Percentiles rank a stretch among this genome's conserved stretches.
Evolutionary conservation across 2,113 vertebrate species (phyloP).

Genomic region (Climacteris rufus): DNA sequence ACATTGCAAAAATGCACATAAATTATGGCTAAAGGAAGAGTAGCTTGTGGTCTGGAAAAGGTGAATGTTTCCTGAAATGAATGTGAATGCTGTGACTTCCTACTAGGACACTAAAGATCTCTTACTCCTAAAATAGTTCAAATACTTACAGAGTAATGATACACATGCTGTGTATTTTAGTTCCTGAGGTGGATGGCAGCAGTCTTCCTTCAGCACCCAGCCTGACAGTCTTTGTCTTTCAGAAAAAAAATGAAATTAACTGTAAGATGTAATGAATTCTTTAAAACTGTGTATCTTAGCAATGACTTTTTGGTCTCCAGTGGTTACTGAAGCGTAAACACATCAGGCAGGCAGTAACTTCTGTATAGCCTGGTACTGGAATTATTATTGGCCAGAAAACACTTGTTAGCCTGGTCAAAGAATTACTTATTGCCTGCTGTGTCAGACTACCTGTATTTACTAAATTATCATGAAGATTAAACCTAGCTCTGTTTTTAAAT

Average conservation of each 20-base stretch:
- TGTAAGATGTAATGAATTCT: background rate
- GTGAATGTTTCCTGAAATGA: conserved; percentile 46
- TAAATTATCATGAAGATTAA: background rate
- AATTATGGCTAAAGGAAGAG: background rate
- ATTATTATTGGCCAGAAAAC: background rate
- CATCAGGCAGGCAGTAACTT: background rate
- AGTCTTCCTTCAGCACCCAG: background rate
- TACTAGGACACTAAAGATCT: background rate
- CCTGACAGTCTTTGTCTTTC: background rate
- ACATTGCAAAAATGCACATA: background rate
- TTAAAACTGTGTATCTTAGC: background rate
- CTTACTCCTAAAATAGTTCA: background rate
- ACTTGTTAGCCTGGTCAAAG: background rate
- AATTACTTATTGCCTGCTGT: background rate
- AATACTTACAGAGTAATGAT: background rate
- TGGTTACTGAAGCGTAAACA: background rate
- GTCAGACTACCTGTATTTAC: background rate
- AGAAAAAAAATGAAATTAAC: background rate
- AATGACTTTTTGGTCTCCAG: background rate
- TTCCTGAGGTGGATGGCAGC: background rate
- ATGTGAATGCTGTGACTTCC: conserved; percentile 67
- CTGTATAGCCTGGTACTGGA: background rate
- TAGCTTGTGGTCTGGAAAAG: background rate
- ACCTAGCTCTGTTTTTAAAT: background rate
- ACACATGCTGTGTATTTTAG: conserved; percentile 10